A percentile compares a stretch with the other conserved stretches of the same genome.
These are phyloP conservation scores for Lynx canadensis DNA, from an alignment of 2,113 vertebrate genomes.

Conservation along the genomic window DNA sequence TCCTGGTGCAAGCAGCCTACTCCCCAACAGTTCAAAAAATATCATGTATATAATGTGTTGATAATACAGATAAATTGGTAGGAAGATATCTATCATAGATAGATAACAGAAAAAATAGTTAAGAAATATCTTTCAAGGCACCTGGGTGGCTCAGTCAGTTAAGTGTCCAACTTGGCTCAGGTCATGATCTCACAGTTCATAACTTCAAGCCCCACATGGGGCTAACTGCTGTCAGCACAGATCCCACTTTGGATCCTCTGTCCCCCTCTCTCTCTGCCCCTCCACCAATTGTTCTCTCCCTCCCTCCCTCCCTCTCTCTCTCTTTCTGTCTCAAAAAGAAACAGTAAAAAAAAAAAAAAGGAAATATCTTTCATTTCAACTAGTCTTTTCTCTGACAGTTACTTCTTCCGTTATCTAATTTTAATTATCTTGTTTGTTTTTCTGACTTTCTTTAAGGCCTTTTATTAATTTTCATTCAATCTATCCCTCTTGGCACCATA, in stretches of 20 bases:
- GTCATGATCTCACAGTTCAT: too few relatives aligned
- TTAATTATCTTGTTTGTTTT: neutral
- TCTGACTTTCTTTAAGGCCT: neutral
- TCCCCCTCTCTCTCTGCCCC: too few relatives aligned
- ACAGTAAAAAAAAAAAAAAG: neutral
- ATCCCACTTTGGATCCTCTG: too few relatives aligned
- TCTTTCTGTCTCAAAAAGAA: neutral
- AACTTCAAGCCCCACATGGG: too few relatives aligned
- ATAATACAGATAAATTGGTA: neutral
- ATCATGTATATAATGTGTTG: neutral
- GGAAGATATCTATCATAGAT: neutral
- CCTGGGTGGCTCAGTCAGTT: too few relatives aligned
- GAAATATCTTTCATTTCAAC: neutral
- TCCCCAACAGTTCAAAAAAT: neutral
- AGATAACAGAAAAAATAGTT: neutral
- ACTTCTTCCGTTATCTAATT: slow-evolving; percentile 1
- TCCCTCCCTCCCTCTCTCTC: too few relatives aligned
- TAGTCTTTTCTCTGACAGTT: neutral
- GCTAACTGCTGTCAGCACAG: too few relatives aligned
- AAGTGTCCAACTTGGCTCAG: too few relatives aligned
- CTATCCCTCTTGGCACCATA: neutral
- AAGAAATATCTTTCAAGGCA: neutral
- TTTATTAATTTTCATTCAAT: slow-evolving; percentile 14
- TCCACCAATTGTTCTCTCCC: too few relatives aligned
- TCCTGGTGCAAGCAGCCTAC: neutral